Evolutionary conservation across 2,113 vertebrate genomes (phyloP).

Genomic region (Oxygymnocypris stewartii): DNA sequence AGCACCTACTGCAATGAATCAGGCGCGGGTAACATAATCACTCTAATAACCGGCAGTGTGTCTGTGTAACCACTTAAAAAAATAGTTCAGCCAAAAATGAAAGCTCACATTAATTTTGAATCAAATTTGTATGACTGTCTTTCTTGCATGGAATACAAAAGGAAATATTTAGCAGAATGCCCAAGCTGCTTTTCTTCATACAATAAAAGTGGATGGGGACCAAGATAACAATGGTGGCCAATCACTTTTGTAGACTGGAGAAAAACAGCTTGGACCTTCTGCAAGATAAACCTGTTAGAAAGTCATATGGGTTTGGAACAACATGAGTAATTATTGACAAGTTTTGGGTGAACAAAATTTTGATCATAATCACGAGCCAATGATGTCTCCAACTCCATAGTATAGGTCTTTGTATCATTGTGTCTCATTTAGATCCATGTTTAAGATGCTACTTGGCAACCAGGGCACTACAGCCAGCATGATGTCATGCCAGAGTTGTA

Average conservation of each 20-base stretch:
- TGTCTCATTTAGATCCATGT: background rate
- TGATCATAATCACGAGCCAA: background rate
- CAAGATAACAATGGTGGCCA: background rate
- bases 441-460: background rate
- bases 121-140: background rate
- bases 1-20: slow-evolving; percentile 21
- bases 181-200: background rate
- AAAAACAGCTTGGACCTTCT: background rate
- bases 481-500: background rate
- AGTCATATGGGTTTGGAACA: background rate
- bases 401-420: background rate
- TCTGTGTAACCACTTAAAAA: slow-evolving; percentile 26
- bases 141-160: background rate
- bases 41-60: background rate
- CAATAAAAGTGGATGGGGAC: background rate
- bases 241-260: background rate
- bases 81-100: slow-evolving; percentile 1
- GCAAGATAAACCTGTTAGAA: background rate
- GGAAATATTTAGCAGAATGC: background rate
- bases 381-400: background rate
- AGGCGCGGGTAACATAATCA: background rate
- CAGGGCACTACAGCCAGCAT: background rate
- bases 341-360: slow-evolving; percentile 8
- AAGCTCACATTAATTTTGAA: background rate
- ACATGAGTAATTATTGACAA: background rate